A percentile compares a stretch with the other conserved stretches of the same genome.
Evolutionary conservation across 2,888 invertebrate species (phyloP).

Genomic region (Ceratothoa steindachneri): DNA sequence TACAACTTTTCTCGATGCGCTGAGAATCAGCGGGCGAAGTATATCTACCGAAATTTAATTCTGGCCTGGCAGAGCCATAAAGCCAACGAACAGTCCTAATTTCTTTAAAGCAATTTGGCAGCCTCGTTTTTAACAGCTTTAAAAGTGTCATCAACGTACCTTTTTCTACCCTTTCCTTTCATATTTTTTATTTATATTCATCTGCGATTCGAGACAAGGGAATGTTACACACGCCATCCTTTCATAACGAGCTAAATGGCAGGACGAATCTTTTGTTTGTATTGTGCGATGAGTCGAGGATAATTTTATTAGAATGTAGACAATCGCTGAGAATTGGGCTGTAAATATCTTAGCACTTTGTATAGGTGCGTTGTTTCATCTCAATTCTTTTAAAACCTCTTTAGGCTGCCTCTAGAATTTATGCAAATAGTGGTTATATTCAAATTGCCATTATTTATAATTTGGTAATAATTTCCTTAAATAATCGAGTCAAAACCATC

Average conservation of each 20-base stretch:
- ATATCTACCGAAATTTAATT: constrained; percentile 2
- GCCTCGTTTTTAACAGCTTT: background rate
- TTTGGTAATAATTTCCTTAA: no score
- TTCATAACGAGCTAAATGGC: background rate
- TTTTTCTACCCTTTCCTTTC: background rate
- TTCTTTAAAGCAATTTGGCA: constrained; percentile 13
- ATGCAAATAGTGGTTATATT: no score
- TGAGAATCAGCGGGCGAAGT: background rate
- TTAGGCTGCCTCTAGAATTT: no score
- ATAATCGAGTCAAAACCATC: no score
- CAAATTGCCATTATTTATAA: no score
- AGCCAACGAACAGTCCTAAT: background rate
- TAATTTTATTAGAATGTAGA: constrained; percentile 3
- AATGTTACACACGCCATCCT: background rate
- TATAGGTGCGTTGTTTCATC: background rate
- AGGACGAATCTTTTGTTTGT: background rate
- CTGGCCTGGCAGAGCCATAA: background rate
- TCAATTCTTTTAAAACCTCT: no score
- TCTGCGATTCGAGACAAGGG: background rate
- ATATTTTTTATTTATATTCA: background rate
- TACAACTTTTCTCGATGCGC: background rate
- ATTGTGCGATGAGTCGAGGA: background rate
- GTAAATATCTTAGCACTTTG: background rate
- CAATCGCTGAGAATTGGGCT: background rate
- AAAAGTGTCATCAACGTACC: constrained; percentile 5